These are phyloP conservation scores for Drosophila anceps DNA, from an alignment of 2,888 invertebrate species.

Conservation along the genomic window DNA sequence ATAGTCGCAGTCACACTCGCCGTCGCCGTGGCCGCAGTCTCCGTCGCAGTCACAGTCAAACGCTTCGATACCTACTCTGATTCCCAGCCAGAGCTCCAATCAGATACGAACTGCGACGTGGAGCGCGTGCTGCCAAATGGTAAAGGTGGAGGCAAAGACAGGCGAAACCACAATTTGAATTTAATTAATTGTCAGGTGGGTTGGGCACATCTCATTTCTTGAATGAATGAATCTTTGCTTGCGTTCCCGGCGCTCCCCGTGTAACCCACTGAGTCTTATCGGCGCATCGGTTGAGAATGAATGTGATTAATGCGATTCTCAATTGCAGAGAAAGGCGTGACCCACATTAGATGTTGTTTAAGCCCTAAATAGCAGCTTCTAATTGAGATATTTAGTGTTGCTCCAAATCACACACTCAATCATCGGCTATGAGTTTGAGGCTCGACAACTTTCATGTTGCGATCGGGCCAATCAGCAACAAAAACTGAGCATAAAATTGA, in stretches of 20 bases:
- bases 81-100: background rate
- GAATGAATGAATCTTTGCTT: slow-evolving; percentile 46
- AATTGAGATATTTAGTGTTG: slow-evolving; percentile 79
- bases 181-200: slow-evolving; percentile 71
- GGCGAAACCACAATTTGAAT: slow-evolving; percentile 53
- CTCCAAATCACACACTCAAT: slow-evolving; percentile 67
- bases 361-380: slow-evolving; percentile 66
- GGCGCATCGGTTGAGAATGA: slow-evolving; percentile 47
- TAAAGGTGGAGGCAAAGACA: slow-evolving; percentile 27
- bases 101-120: slow-evolving; percentile 27
- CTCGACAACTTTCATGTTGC: slow-evolving; percentile 59
- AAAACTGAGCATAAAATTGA: slow-evolving; percentile 79
- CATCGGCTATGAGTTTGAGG: slow-evolving; percentile 4
- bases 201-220: slow-evolving; percentile 58
- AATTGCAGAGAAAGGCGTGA: slow-evolving; percentile 70
- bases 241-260: background rate
- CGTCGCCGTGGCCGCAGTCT: slow-evolving; percentile 9
- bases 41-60: slow-evolving; percentile 12
- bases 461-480: slow-evolving; percentile 72
- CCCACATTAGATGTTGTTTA: slow-evolving; percentile 60
- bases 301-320: slow-evolving; percentile 55
- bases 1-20: slow-evolving; percentile 12
- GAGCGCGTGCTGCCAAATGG: slow-evolving; percentile 56
- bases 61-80: slow-evolving; percentile 19
- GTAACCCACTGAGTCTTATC: slow-evolving; percentile 31